A percentile compares a stretch with the other conserved stretches of the same genome.
Evolutionary conservation across 2,113 vertebrate genomes (phyloP).

Genomic region (Pterophyllum scalare): DNA sequence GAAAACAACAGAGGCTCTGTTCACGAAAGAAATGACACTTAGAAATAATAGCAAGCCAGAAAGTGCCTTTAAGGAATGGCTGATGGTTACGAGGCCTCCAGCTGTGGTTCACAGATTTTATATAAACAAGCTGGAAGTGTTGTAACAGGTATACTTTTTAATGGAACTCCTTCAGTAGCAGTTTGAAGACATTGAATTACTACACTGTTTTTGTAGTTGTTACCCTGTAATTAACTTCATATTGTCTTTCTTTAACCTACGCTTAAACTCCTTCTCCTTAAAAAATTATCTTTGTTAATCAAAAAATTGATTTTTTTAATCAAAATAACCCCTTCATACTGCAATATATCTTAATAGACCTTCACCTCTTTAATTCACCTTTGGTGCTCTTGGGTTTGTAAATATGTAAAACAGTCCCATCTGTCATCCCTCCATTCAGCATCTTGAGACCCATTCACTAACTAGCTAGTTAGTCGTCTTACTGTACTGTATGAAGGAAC

Average conservation of each 20-base stretch:
- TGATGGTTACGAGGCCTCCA: slow-evolving; percentile 58
- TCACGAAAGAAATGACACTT: slow-evolving; percentile 68
- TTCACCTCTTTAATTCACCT: neutral
- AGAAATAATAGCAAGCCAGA: slow-evolving; percentile 63
- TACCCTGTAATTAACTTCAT: neutral
- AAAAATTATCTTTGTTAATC: neutral
- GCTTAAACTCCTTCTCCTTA: neutral
- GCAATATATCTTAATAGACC: neutral
- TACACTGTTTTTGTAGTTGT: neutral
- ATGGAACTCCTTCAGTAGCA: neutral
- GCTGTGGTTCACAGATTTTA: slow-evolving; percentile 58
- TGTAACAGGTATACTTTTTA: slow-evolving; percentile 4
- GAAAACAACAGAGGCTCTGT: slow-evolving; percentile 76
- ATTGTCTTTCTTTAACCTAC: neutral
- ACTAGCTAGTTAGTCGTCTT: neutral
- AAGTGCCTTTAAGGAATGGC: slow-evolving; percentile 43
- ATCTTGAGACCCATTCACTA: neutral
- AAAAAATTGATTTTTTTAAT: neutral
- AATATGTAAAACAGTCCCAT: neutral
- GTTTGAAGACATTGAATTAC: neutral
- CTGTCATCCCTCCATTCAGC: neutral
- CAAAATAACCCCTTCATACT: neutral
- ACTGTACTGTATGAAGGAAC: neutral
- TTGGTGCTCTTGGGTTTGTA: too few relatives aligned
- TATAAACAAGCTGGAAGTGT: slow-evolving; percentile 40